Evolutionary conservation across 64 coral and sea anemone species (phyloP), one percentile per base, ranked within the genome.

Genomic region (Acropora tenuis): DNA sequence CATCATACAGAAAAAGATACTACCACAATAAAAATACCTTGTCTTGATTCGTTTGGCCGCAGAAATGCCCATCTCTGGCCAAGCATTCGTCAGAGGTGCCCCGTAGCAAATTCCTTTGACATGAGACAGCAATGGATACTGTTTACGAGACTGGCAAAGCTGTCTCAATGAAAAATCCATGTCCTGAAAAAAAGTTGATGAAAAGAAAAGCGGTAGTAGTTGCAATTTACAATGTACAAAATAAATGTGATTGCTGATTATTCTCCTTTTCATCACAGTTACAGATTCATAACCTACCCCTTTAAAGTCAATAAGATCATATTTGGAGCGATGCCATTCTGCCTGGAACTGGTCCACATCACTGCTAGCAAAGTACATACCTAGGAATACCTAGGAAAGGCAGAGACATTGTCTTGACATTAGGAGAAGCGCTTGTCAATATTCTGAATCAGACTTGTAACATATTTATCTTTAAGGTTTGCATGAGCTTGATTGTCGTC

Each of bases 231-330:
- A 82, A 63, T 82, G 12, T 63, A 57, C 41, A 1, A 61, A 82
- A 59, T 59, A 82, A 82, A 58, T 52, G 59, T 82, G 20, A 53
- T 40, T 59, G 41, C 1, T 82, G 18, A 43, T 59, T 82, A 63
- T 82, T 82, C 8, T 53, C 52, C 50, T 82, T 82, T 57, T 42
- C 50, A 43, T 45, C 65, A 57, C 53, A 44, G 43, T 58, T 83
- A 65, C 43, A 83, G 43, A 44, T 83, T 45, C 43, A 30, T 83
- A 67, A 63, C 80, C 53, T 83, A 83, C 80, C 80, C 53, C 80
- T 83, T 83, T 12, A 61, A 83, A n/a, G 80, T 83, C 80, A 83
- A 83, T 67, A 65, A 83, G 80, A 83, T 83, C 80, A 83, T 43
- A 83, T 61, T 65, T 61, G 50, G 58, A 83, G 80, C 80, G 18